phyloP scores from a whole-genome alignment of 2,888 invertebrate species.

The Vesta saturnalis region DNA sequence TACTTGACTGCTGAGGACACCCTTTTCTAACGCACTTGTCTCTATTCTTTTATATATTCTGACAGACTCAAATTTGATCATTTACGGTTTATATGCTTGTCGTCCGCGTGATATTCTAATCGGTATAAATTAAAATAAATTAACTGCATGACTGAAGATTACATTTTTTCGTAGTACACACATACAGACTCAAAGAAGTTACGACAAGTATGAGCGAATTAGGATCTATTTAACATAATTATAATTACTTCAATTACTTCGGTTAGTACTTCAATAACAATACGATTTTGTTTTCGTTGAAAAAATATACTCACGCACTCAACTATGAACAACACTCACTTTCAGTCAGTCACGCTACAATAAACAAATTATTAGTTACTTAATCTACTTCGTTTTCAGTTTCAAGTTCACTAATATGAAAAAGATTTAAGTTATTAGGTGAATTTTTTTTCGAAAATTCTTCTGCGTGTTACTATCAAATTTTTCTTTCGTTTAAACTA shows the following conservation, averaged over 20 bases:
- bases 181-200: constrained; percentile 3
- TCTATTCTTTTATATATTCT: constrained; percentile 34
- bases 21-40: constrained; percentile 35
- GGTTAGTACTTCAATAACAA: too few species aligned
- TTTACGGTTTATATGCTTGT: constrained; percentile 38
- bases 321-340: constrained; percentile 9
- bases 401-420: constrained; percentile 11
- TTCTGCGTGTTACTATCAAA: background rate
- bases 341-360: constrained; percentile 17
- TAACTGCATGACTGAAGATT: constrained; percentile 36
- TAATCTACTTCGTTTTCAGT: constrained; percentile 5
- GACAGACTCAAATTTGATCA: constrained; percentile 39
- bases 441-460: background rate
- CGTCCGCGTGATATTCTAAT: constrained; percentile 39
- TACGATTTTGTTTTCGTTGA: too few species aligned
- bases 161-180: constrained; percentile 24
- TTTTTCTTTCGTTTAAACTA: background rate
- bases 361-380: constrained; percentile 4
- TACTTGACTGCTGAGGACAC: constrained; percentile 28
- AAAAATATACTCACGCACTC: constrained; percentile 13
- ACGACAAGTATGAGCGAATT: background rate
- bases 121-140: constrained; percentile 41
- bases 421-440: constrained; percentile 13
- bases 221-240: too few species aligned
- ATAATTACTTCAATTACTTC: too few species aligned